phyloP scores from a whole-genome alignment of 2,113 vertebrate genomes.

The Tragulus kanchil region DNA sequence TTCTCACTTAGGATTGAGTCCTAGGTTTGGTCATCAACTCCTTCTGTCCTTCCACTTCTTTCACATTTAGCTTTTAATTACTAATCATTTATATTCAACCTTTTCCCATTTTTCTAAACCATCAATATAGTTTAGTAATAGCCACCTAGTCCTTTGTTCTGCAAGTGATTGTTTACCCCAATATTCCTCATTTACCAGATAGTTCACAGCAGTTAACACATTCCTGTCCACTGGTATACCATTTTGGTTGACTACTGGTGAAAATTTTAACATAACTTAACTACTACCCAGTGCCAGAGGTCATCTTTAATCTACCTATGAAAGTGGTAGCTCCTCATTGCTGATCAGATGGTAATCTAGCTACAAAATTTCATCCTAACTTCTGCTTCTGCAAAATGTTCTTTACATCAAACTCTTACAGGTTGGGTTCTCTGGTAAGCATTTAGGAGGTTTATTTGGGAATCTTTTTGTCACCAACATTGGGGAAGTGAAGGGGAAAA shows the following conservation, averaged over 20 bases:
- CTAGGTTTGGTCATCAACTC: not conserved
- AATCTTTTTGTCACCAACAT: not conserved
- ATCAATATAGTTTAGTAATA: not conserved
- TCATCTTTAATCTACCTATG: not conserved
- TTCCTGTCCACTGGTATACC: not conserved
- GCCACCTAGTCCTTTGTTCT: not conserved
- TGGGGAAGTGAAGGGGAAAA: not conserved
- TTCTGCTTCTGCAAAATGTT: not conserved
- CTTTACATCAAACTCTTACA: not conserved
- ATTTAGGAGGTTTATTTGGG: not conserved
- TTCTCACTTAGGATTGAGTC: not conserved
- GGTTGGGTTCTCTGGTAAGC: not conserved
- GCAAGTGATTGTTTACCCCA: not conserved
- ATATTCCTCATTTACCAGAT: not conserved
- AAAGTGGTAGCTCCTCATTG: not conserved
- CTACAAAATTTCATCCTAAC: not conserved
- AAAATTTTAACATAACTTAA: not conserved
- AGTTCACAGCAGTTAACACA: not conserved
- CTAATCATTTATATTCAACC: not conserved
- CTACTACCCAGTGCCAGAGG: not conserved
- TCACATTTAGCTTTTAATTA: conserved; percentile 18
- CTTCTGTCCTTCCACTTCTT: not conserved
- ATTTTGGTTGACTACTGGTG: not conserved
- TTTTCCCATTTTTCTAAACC: not conserved
- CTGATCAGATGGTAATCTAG: not conserved